Evolutionary conservation across 2,113 vertebrate species (phyloP).

Genomic region (Rhea pennata): DNA sequence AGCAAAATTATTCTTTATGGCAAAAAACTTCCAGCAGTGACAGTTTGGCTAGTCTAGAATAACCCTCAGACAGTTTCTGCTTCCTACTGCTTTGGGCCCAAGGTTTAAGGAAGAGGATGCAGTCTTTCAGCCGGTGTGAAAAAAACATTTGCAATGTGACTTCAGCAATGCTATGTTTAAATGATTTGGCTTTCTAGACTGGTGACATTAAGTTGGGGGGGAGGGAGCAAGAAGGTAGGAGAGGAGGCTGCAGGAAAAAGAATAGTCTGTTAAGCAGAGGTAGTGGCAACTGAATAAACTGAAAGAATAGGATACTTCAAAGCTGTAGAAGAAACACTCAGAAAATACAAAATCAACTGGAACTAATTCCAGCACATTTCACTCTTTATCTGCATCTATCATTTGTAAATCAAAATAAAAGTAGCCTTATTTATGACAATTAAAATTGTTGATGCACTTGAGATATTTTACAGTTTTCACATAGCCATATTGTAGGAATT

Average conservation of each 20-base stretch:
- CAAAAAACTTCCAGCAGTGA: neutral
- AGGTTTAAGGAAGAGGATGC: neutral
- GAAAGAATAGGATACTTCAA: neutral
- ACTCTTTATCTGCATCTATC: neutral
- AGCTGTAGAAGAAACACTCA: neutral
- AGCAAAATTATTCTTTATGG: neutral
- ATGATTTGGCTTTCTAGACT: neutral
- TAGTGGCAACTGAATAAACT: neutral
- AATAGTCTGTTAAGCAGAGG: neutral
- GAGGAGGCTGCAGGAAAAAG: neutral
- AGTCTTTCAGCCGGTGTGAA: neutral
- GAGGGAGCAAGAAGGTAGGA: neutral
- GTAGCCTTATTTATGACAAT: neutral
- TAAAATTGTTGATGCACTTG: neutral
- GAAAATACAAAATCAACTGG: neutral
- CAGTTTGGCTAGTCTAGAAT: neutral
- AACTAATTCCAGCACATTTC: neutral
- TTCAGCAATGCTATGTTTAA: neutral
- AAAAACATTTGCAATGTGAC: neutral
- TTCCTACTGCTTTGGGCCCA: rapidly evolving
- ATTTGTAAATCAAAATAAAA: neutral
- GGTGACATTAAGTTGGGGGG: neutral
- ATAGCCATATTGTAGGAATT: neutral
- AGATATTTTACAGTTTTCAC: neutral
- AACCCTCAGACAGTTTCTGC: neutral